Percentiles rank a stretch among this genome's conserved stretches.
These are phyloP conservation scores for Tetrao urogallus DNA, from an alignment of 2,113 vertebrate genomes.

Conservation along the genomic window DNA sequence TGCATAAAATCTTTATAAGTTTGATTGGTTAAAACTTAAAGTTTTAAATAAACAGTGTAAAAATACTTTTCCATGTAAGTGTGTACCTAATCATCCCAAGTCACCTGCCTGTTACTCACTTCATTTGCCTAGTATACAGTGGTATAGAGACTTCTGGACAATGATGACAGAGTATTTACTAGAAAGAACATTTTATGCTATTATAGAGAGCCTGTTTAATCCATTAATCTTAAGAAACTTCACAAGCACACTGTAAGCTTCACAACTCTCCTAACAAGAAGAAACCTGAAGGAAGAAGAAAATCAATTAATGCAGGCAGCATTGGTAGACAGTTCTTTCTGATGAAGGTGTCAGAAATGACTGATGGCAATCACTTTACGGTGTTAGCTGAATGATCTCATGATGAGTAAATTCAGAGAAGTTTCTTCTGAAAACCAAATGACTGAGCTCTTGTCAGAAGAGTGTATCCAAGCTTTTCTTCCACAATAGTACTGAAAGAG, in stretches of 20 bases:
- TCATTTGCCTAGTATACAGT: not conserved
- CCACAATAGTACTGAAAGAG: not conserved
- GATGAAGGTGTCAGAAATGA: conserved; percentile 3
- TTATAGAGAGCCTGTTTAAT: not conserved
- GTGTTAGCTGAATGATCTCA: conserved; percentile 6
- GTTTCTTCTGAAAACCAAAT: conserved; percentile 20
- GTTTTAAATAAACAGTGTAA: conserved; percentile 58
- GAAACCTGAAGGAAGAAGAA: conserved; percentile 24
- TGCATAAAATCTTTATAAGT: conserved; percentile 59
- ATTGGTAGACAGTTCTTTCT: not conserved
- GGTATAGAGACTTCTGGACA: not conserved
- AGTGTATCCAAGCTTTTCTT: not conserved
- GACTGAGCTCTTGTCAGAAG: not conserved
- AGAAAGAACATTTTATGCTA: not conserved
- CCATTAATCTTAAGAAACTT: conserved; percentile 15
- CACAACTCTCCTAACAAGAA: conserved; percentile 14
- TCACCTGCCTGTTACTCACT: not conserved
- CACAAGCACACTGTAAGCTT: conserved; percentile 1
- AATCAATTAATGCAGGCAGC: not conserved
- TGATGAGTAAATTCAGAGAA: conserved; percentile 23
- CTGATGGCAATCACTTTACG: conserved; percentile 1
- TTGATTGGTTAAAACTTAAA: conserved; percentile 53
- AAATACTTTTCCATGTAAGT: conserved; percentile 37
- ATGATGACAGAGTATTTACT: not conserved
- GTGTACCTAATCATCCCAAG: not conserved